Evolutionary conservation across 2,888 invertebrate genomes (phyloP), one percentile per base, ranked within the genome.

Genomic region (Nemotelus pantherinus): DNA sequence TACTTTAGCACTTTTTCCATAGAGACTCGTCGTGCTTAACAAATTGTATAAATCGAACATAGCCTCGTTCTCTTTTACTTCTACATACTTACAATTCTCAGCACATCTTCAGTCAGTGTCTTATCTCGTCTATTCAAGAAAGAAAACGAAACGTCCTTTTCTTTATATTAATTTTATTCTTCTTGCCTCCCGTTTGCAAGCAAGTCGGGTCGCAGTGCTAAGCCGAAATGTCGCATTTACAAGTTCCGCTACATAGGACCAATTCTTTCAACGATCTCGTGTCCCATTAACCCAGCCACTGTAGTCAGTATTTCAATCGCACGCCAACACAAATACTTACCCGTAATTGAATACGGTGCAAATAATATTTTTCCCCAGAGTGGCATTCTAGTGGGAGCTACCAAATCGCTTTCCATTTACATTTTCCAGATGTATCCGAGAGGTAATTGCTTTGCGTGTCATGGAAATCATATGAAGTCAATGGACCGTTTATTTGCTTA

Each of bases 391-490:
- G 25, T 25, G 25, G 48, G 45, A 68, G 67, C 39, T 7, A 25
- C 7, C 67, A 48, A 10, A 48, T 9, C 65, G n/a, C 25, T 68
- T 68, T 2, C 39, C 41, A 25, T 7, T 63, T 41, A 41, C 63
- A 41, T 63, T 63, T 25, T 68, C 50, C 67, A 50, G 67, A 68
- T 68, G 67, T 48, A 48, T 48, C n/a, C 67, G 25, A n/a, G 48
- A 60, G 41, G 50, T 48, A 68, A 68, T 68, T 68, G 67, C 48
- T 68, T 48, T 48, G n/a, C 48, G 48, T 68, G 48, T 68, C 50
- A 39, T 44, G 48, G 67, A 48, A 68, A 48, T 68, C 50, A 48
- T 25, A 68, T 47, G 50, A 68, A 68, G 39, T 68, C 67, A 68
- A 68, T 68, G 67, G 67, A 68, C 67, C 67, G 50, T 48, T 48